Evolutionary conservation across 2,888 invertebrate species (phyloP), one percentile per base, ranked within the genome.

Genomic region (Plagodis pulveraria): DNA sequence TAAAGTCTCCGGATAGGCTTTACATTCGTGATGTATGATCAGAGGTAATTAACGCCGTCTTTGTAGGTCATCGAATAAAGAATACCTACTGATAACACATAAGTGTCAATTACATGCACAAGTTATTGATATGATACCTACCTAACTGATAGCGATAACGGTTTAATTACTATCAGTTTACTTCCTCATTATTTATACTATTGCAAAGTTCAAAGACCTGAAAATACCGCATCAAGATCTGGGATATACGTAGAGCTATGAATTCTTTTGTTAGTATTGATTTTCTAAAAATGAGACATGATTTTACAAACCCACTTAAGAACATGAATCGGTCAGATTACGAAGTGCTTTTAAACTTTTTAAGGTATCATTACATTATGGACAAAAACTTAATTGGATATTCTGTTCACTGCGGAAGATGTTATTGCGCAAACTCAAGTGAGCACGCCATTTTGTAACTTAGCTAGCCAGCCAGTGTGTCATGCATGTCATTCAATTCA

Each of bases 371-470:
- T 40, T 52, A 56, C 50, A 45, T 57, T 55, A 55, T 45, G 38
- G n/a, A 49, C 56, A 54, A 61, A 59, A 56, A 56, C 51, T 41
- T 60, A 51, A 56, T 60, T 51, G 56, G 42, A 55, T 55, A 47
- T n/a, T 42, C 36, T 38, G 22, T 9, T 11, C 36, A 38, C 69
- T 76, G 65, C 67, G 67, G 66, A 66, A 63, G 48, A 56, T 50
- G 41, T 54, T 46, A 69, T 62, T 65, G 70, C 70, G 70, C 70
- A 70, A 56, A 68, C 66, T 70, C 69, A 48, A 48, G 52, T 58
- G 40, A 47, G 63, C 65, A 58, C 71, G 74, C 79, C 64, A 71
- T 68, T 73, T 72, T 70, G 57, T 56, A 54, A 58, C 52, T 58
- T 55, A 47, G 32, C 55, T 33, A 44, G 33, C 47, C 53, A 47